A percentile compares a stretch with the other conserved stretches of the same genome.
phyloP scores from a whole-genome alignment of 2,888 invertebrate genomes.

The Spisula solida region DNA sequence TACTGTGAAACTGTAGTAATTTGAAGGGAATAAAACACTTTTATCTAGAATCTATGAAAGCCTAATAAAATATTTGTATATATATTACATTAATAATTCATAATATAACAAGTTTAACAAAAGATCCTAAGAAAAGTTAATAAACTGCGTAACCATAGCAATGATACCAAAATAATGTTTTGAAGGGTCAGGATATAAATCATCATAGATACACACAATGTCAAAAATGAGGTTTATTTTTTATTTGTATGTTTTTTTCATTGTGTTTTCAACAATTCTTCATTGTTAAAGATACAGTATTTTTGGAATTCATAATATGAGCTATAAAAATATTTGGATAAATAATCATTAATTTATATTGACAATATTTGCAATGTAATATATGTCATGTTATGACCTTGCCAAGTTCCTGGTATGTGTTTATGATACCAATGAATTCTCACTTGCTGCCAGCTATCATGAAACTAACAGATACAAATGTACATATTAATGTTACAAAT shows the following conservation, averaged over 20 bases:
- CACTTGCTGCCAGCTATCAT: background rate
- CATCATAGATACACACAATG: background rate
- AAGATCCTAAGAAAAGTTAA: background rate
- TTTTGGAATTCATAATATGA: no score
- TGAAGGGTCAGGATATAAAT: background rate
- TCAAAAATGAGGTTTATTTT: no score
- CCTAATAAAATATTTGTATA: no score
- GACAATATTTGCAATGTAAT: no score
- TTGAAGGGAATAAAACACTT: background rate
- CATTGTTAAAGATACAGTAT: no score
- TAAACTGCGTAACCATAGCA: background rate
- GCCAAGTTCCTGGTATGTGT: background rate
- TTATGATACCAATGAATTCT: background rate
- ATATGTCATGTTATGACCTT: background rate
- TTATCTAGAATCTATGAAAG: background rate
- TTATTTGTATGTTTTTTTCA: no score
- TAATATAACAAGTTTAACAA: background rate
- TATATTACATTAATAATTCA: background rate
- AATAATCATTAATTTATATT: no score
- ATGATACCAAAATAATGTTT: background rate
- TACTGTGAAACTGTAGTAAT: background rate
- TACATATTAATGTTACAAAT: background rate
- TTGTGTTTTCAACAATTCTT: no score
- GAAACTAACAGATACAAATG: background rate
- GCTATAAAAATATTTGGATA: no score